Conservation (phyloP, 1,140 invertebrate species). For the Oscheius sp. region DNA sequence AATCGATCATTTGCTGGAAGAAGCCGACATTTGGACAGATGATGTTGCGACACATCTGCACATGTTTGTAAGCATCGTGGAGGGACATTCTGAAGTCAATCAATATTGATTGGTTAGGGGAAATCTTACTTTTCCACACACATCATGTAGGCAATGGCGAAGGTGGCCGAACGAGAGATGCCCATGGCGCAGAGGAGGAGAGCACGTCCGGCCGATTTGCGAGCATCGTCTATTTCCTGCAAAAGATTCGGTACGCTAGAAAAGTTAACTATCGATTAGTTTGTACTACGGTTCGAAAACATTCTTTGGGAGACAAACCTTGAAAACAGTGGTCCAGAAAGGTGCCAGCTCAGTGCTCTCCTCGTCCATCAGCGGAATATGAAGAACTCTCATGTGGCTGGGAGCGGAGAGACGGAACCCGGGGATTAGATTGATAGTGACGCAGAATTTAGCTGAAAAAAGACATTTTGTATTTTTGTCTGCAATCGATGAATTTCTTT, state of each 20-base stretch:
- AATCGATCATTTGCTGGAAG: constrained; percentile 74
- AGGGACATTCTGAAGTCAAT: constrained; percentile 67
- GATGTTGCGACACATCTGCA: constrained; percentile 70
- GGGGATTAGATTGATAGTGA: constrained; percentile 37
- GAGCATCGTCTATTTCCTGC: constrained; percentile 33
- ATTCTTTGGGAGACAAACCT: constrained; percentile 20
- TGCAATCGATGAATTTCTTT: too few relatives aligned
- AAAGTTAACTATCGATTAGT: background rate
- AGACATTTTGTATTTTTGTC: too few relatives aligned
- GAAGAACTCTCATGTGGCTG: constrained; percentile 28
- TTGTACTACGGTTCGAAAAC: background rate
- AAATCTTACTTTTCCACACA: constrained; percentile 34
- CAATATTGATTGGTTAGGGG: background rate
- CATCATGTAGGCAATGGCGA: constrained; percentile 82
- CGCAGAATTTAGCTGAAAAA: constrained; percentile 33
- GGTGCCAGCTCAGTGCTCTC: constrained; percentile 34
- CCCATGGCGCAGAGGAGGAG: constrained; percentile 84
- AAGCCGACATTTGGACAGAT: constrained; percentile 83
- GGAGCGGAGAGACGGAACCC: constrained; percentile 36
- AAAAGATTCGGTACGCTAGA: background rate
- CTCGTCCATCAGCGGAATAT: constrained; percentile 40
- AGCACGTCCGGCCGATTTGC: constrained; percentile 31
- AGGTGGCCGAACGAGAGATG: constrained; percentile 75
- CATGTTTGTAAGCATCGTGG: constrained; percentile 73
- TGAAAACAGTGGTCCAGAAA: constrained; percentile 37